Conservation (phyloP, 2,113 vertebrate genomes). For the Neolamprologus devosi region DNA sequence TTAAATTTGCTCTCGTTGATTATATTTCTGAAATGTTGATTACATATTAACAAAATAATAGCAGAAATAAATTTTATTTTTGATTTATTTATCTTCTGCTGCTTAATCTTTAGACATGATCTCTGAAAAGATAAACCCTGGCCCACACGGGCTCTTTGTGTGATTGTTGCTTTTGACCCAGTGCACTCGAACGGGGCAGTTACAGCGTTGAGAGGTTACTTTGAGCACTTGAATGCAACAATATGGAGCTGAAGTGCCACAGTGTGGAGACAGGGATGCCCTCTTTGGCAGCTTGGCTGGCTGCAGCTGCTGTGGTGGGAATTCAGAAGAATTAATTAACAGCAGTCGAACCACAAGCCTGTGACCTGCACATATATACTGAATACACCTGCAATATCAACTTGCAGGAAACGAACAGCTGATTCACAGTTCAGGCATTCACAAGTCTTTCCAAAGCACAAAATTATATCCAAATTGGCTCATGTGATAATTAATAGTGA, state of each 20-base stretch:
- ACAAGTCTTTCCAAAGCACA: not conserved
- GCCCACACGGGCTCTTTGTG: not conserved
- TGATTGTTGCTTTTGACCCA: not conserved
- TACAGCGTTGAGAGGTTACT: not conserved
- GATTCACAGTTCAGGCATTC: not conserved
- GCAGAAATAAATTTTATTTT: not conserved
- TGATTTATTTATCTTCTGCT: not conserved
- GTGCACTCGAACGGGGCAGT: not conserved
- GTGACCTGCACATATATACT: not conserved
- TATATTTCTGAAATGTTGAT: not conserved
- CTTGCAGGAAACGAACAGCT: not conserved
- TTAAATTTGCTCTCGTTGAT: not conserved
- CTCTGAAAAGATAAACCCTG: not conserved
- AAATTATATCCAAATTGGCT: not conserved
- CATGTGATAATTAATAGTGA: not conserved
- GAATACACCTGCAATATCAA: not conserved
- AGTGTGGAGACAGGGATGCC: not conserved
- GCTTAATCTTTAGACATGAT: not conserved
- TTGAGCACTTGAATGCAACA: constrained; percentile 11
- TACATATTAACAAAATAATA: not conserved
- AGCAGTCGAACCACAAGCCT: constrained; percentile 27
- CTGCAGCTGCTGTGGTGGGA: not conserved
- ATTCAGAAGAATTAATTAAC: constrained; percentile 66
- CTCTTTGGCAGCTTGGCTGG: not conserved
- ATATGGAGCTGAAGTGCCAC: not conserved